Evolutionary conservation across 2,797 vertebrate species (phyloP).

Genomic region (Brachyrhaphis roseni): DNA sequence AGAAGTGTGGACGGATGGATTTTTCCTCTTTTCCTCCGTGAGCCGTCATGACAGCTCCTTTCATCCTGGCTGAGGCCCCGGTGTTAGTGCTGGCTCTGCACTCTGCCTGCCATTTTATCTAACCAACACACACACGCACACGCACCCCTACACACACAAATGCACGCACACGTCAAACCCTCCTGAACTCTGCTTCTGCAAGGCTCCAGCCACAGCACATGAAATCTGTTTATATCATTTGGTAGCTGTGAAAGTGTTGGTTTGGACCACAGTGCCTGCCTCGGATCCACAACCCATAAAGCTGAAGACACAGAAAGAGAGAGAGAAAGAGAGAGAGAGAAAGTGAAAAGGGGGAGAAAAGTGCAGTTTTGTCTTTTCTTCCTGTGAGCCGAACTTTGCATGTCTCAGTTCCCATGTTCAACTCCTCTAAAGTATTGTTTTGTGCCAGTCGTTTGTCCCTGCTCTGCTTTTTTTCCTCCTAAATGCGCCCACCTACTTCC

Average conservation of each 20-base stretch:
- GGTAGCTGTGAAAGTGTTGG: constrained; percentile 76
- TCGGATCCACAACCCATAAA: constrained; percentile 54
- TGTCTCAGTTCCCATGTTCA: constrained; percentile 18
- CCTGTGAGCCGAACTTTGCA: constrained; percentile 19
- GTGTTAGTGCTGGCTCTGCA: constrained; percentile 80
- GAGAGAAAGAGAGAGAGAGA: constrained; percentile 11
- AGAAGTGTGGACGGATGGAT: constrained; percentile 72
- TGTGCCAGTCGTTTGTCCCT: background rate
- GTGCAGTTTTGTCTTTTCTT: constrained; percentile 8
- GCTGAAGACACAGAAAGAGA: constrained; percentile 30
- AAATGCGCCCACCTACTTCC: background rate
- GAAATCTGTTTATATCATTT: constrained; percentile 83
- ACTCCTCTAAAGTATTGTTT: constrained; percentile 16
- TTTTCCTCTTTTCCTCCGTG: constrained; percentile 76
- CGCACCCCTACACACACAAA: constrained; percentile 44
- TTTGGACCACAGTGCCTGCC: constrained; percentile 67
- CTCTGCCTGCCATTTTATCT: constrained; percentile 74
- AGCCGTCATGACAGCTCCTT: constrained; percentile 83
- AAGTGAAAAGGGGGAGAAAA: background rate
- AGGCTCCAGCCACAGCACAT: constrained; percentile 75
- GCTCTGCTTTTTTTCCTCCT: constrained; percentile 7
- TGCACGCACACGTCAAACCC: constrained; percentile 45
- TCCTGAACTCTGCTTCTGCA: constrained; percentile 68
- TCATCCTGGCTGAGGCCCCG: constrained; percentile 79
- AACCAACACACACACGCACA: constrained; percentile 22